A percentile compares a stretch with the other conserved stretches of the same genome.
Conservation (phyloP, 2,797 vertebrate species). For the Periparus ater region DNA sequence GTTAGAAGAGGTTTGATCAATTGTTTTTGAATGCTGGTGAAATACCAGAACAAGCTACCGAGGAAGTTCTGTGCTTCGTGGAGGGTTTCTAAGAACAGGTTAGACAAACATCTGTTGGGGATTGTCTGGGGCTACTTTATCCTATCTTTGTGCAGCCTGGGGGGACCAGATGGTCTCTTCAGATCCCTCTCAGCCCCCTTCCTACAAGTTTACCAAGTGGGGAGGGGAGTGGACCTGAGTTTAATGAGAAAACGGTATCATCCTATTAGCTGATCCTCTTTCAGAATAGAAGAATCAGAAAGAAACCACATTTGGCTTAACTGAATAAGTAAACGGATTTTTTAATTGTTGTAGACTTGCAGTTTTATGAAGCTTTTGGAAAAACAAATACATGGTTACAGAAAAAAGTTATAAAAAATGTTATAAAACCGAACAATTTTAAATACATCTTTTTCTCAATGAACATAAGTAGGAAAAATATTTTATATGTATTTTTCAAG, state of each 20-base stretch:
- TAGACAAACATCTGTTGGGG: conserved; percentile 57
- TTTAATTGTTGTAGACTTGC: background rate
- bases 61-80: background rate
- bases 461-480: background rate
- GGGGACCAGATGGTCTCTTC: conserved; percentile 35
- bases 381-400: background rate
- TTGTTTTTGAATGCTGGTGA: background rate
- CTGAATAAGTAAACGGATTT: background rate
- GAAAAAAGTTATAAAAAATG: background rate
- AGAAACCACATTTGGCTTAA: background rate
- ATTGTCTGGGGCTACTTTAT: conserved; percentile 57
- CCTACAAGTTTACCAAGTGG: background rate
- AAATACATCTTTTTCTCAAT: background rate
- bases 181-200: conserved; percentile 5
- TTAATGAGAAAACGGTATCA: background rate
- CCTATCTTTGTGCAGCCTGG: background rate
- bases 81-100: conserved; percentile 47
- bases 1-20: background rate
- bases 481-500: too few species aligned
- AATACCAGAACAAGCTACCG: conserved; percentile 35
- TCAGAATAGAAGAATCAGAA: background rate
- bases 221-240: background rate
- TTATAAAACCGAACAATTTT: background rate
- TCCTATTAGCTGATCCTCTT: conserved; percentile 29
- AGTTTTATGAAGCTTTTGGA: background rate